A percentile compares a stretch with the other conserved stretches of the same genome.
phyloP scores from a whole-genome alignment of 2,113 vertebrate genomes.

The Tetrax tetrax region DNA sequence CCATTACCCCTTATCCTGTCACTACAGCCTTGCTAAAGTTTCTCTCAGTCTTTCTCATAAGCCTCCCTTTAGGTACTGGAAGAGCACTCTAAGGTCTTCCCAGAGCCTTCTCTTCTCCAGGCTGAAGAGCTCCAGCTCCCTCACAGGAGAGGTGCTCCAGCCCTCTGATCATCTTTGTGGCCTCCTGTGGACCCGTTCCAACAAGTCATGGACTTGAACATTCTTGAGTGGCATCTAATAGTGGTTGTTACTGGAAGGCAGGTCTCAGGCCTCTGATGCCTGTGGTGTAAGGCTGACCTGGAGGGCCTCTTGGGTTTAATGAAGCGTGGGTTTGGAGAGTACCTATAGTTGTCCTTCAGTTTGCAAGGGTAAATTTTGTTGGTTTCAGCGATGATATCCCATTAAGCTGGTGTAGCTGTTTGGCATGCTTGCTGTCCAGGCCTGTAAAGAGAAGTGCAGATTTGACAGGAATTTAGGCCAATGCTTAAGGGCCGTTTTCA shows the following conservation, averaged over 20 bases:
- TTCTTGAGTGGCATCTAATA: rapidly evolving
- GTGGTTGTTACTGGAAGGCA: rapidly evolving
- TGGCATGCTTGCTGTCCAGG: not conserved
- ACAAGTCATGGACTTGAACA: not conserved
- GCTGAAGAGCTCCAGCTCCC: no score
- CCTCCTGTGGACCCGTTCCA: no score
- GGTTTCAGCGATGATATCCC: not conserved
- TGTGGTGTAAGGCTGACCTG: not conserved
- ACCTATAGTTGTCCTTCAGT: not conserved
- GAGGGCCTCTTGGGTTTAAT: not conserved
- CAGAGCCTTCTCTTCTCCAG: no score
- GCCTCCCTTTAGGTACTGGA: no score
- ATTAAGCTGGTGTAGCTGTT: not conserved
- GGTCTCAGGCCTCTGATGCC: not conserved
- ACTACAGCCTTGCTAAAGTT: no score
- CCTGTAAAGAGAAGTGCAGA: not conserved
- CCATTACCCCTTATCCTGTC: no score
- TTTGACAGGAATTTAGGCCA: not conserved
- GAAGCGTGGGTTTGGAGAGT: not conserved
- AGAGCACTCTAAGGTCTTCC: no score
- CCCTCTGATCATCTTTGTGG: no score
- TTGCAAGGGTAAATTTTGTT: not conserved
- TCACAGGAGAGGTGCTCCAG: no score
- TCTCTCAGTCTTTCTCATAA: no score
- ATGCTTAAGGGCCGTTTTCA: not conserved